phyloP scores from a whole-genome alignment of 2,888 invertebrate species.

The Lasioglossum vierecki region DNA sequence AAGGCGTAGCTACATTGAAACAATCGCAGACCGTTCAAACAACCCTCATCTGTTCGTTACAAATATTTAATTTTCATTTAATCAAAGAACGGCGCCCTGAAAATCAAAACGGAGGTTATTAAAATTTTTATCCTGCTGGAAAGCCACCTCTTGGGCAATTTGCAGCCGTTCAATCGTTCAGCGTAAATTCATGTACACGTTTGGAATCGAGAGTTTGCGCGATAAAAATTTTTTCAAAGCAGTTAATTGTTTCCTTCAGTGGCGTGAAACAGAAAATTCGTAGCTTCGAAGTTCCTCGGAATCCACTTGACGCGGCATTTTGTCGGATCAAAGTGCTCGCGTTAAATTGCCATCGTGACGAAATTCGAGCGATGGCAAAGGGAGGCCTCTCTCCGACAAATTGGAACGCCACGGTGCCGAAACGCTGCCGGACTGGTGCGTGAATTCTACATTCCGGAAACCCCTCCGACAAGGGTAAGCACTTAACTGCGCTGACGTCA shows the following conservation, averaged over 20 bases:
- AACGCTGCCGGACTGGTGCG: constrained; percentile 27
- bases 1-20: neutral
- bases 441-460: constrained; percentile 47
- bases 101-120: neutral
- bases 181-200: neutral
- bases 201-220: no score
- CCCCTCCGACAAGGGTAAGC: constrained; percentile 55
- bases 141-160: neutral
- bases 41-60: neutral
- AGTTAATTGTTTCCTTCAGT: neutral
- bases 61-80: neutral
- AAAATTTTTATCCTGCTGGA: neutral
- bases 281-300: constrained; percentile 2
- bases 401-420: constrained; percentile 29
- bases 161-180: neutral
- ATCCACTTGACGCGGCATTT: neutral
- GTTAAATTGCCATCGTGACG: constrained; percentile 42
- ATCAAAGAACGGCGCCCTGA: neutral
- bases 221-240: neutral
- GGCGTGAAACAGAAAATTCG: neutral
- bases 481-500: constrained; percentile 66
- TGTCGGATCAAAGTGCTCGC: constrained; percentile 42
- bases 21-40: neutral
- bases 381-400: constrained; percentile 39
- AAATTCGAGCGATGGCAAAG: constrained; percentile 33